phyloP scores from a whole-genome alignment of 2,797 vertebrate species.

The Muscicapa comitata region DNA sequence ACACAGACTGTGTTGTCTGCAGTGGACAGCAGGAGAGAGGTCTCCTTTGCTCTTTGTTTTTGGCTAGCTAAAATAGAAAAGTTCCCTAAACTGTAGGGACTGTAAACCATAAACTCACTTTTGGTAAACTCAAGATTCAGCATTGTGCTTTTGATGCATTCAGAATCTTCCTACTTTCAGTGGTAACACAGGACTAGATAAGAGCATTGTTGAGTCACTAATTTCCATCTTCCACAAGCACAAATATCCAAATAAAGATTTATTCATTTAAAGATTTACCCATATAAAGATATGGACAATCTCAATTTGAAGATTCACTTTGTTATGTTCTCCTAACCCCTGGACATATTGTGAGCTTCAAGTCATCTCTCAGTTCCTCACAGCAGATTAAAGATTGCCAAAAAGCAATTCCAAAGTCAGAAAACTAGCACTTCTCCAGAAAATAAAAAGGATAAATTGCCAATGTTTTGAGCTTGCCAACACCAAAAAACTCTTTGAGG shows the following conservation, averaged over 20 bases:
- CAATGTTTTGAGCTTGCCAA: neutral
- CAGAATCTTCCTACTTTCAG: neutral
- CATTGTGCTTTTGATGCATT: neutral
- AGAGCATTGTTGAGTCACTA: neutral
- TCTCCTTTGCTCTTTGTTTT: no score
- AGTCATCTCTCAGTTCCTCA: neutral
- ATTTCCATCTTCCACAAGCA: neutral
- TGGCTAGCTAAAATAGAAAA: no score
- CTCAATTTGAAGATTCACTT: neutral
- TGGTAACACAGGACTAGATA: neutral
- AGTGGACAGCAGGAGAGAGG: no score
- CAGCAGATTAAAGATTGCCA: neutral
- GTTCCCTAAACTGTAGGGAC: no score
- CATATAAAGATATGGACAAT: neutral
- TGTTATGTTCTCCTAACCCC: neutral
- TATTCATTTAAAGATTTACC: neutral
- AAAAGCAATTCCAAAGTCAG: neutral
- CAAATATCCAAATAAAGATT: neutral
- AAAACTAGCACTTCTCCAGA: neutral
- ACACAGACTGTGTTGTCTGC: no score
- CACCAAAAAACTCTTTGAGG: neutral
- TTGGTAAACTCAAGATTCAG: neutral
- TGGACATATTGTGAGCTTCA: neutral
- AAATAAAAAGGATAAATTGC: neutral
- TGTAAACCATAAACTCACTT: neutral